Base-by-base conservation (phyloP, 1,140 invertebrate species). In the Phocides pigmalion region DNA sequence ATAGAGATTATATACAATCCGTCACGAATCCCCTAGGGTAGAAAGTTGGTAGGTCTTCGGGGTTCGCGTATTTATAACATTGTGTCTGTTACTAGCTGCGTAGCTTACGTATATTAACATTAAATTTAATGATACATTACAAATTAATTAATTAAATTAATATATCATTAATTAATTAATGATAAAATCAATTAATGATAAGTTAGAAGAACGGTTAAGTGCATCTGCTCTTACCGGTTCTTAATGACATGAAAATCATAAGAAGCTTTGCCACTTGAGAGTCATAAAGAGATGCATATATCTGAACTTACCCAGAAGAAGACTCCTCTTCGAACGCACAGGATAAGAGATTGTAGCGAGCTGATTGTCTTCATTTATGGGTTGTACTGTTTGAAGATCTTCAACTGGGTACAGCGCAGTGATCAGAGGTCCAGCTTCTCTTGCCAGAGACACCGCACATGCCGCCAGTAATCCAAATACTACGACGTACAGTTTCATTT, bases 401-500 rank as follows among this genome's bases (percentile, higher is more conserved):
- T 14, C 42, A 4, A 62, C 46, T 6, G 74, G 76, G 25, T 73
- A 66, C 5, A 82, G 59, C 0, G 64, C 67, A 0, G 68, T 41
- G 14, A 81, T 15, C 22, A 83, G 22, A 4, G 74, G 80, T 4
- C 76, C 81, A 1, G 68, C 53, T 37, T 86, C 73, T 4, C 71
- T 37, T 3, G 84, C 80, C 9, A 81, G 46, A 6, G 74, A 66
- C 20, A 74, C 66, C 0, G 76, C 81, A 19, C 77, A 82, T 14
- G 71, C 81, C 65, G 70, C 77, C 51, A 88, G 41, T 39, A 83
- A 62, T 14, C 71, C 66, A 5, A 85, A 66, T 15, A 81, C 20
- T 16, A 85, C 50, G n/a, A 70, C 49, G 51, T 50, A 80, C 44
- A 84, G 37, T 59, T 80, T 84, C 87, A 89, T 89, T 61, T 66